Evolutionary conservation across 2,113 vertebrate genomes (phyloP).

Genomic region (Pipa parva): DNA sequence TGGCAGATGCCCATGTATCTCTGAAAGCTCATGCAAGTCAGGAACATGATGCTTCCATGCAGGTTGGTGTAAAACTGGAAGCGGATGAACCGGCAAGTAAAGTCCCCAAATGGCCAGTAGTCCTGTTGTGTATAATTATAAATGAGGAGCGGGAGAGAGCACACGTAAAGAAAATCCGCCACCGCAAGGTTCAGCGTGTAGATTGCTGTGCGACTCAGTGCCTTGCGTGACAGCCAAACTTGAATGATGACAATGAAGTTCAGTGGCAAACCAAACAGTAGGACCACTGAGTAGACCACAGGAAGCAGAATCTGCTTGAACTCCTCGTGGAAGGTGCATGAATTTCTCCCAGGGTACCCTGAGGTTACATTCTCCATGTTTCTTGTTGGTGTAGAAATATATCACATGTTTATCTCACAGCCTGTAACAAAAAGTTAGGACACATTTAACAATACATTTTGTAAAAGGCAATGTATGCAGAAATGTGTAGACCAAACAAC

Average conservation of each 20-base stretch:
- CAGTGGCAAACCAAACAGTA: slow-evolving; percentile 75
- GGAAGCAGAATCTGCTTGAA: slow-evolving; percentile 88
- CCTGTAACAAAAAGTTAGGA: background rate
- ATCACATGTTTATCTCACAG: slow-evolving; percentile 23
- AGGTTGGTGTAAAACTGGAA: slow-evolving; percentile 97
- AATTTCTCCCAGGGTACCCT: background rate
- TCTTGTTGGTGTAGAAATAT: background rate
- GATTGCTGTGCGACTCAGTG: slow-evolving; percentile 74
- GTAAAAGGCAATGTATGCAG: too few relatives aligned
- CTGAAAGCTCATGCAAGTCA: slow-evolving; percentile 94
- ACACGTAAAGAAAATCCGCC: slow-evolving; percentile 88
- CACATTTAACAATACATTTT: too few relatives aligned
- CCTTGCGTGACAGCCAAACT: slow-evolving; percentile 69
- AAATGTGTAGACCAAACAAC: too few relatives aligned
- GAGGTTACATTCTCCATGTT: slow-evolving; percentile 43
- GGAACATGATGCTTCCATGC: slow-evolving; percentile 91
- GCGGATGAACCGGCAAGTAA: slow-evolving; percentile 80
- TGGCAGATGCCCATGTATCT: slow-evolving; percentile 94
- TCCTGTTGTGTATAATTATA: slow-evolving; percentile 90
- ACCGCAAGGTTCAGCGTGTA: slow-evolving; percentile 89
- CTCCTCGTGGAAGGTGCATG: slow-evolving; percentile 84
- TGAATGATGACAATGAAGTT: slow-evolving; percentile 80
- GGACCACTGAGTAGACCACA: slow-evolving; percentile 77
- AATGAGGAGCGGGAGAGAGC: slow-evolving; percentile 88
- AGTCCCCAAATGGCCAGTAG: slow-evolving; percentile 94